Base-by-base conservation (phyloP, 1,140 invertebrate genomes). In the Drosophila pandora region DNA sequence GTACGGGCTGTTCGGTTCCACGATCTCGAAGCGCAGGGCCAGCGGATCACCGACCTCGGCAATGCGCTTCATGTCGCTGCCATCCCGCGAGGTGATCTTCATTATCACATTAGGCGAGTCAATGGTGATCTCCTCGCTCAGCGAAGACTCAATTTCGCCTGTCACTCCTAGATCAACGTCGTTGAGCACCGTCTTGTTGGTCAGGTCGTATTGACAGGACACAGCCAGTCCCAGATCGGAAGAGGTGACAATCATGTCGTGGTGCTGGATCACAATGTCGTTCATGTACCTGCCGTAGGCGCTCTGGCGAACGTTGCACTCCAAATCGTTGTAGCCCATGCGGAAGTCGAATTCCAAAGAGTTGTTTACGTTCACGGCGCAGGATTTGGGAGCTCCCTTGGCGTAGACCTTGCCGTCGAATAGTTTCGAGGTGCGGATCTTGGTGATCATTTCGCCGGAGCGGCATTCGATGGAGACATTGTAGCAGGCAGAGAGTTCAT, bases 361-460 rank as follows among this genome's bases (percentile, higher is more conserved):
- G 76, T 95, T 95, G 73, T 95, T 95, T 9, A 98, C 95, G 90
- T 98, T 97, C 49, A 96, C 94, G 2, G 97, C 96, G 92, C 97
- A 98, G 4, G 96, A 97, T 90, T 97, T 97, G n/a, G 97, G 97
- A 67, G 96, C 97, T 21, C 96, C 96, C 90, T 98, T 98, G 22
- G 97, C 97, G 92, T 98, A 98, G 55, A 98, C 96, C 92, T 98
- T 98, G 48, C 97, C 97, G 90, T 97, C 96, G 93, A 98, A 98
- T 9, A 98, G 93, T 90, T 97, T 97, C 63, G 95, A 97, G 9
- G 97, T 98, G 91, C 97, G 95, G 87, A 98, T 97, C 43, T 95
- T 94, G 30, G 97, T 97, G 37, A 98, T 95, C 97, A 98, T 98
- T 92, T 98, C 97, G 50, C 96, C 96, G 5, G 97, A 95, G 53